Evolutionary conservation across 2,888 invertebrate species (phyloP), one percentile per base, ranked within the genome.

Genomic region (Branchellion lobata): DNA sequence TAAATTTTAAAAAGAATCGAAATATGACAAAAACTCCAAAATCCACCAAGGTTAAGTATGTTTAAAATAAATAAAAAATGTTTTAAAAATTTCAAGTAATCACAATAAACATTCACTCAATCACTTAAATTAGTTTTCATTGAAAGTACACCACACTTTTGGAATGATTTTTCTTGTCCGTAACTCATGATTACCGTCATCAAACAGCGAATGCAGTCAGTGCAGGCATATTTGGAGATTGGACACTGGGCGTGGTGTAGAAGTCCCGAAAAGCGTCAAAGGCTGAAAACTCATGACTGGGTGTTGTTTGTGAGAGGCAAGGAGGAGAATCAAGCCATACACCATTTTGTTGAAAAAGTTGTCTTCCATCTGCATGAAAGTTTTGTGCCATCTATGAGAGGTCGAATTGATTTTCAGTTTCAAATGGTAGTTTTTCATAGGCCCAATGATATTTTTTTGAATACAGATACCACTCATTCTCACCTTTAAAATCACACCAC

Each of bases 231-330:
- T 36, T 57, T 77, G 33, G 77, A 77, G 65, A 77, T 77, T 34
- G 77, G 77, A 14, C 77, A 77, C 29, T 29, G 65, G 33, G 77
- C 77, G 8, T 61, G 77, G 61, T 65, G 61, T 24, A 61, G 77
- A 29, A 34, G 34, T 65, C 77, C 77, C 1, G 65, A 61, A 8
- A 65, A 65, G n/a, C 57, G 27, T 24, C n/a, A 24, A 0, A n/a
- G 21, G 0, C 1, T 1, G 8, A 65, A 61, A 33, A 77, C 77
- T 5, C 77, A 77, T n/a, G 77, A 77, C 31, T 77, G 77, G 77
- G 57, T 77, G n/a, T 36, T 77, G 77, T 77, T 77, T 34, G 77
- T 77, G 1, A 33, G 65, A n/a, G 77, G 77, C 27, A 77, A 77
- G 40, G 77, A 77, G n/a, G 36, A 53, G 14, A 61, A 77, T n/a